Evolutionary conservation across 2,797 vertebrate species (phyloP), one percentile per base, ranked within the genome.

Genomic region (Semotilus atromaculatus): DNA sequence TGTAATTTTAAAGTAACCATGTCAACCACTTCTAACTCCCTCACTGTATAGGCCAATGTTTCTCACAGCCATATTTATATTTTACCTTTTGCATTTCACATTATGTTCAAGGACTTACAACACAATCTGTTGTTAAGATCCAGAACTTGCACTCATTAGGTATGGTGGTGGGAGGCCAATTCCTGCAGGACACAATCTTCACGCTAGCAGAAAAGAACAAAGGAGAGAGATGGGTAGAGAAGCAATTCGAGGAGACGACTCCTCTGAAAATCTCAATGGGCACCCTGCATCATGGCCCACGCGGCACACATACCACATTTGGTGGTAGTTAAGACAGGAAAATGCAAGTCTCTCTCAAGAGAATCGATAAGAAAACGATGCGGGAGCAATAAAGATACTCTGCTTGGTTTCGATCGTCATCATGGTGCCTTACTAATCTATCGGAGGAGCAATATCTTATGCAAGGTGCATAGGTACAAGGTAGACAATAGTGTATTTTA

Each of bases 261-360:
- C 4, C 40, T 51, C 34, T 83, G 45, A 75, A 67, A 66, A 83
- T 83, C 81, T 83, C 81, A 75, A 45, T 53, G 72, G 72, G 60
- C 43, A 75, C 43, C 2, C 60, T 51, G 53, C 81, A 66, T 53
- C 58, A 29, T 51, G 62, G 72, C 72, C 72, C 81, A 51, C 4
- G 45, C 43, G 7, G 43, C n/a, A 51, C 60, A 67, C 23, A 48
- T 67, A 53, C 45, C n/a, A 23, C 29, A 67, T 80, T 62, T 29
- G 31, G 81, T 38, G 60, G n/a, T 29, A 26, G 81, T 53, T 74
- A 74, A 73, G 40, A 62, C 7, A 74, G 8, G 40, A 60, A 64
- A 82, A 64, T 48, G 55, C 70, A 62, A 48, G 26, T 64, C 38
- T 64, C 34, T 72, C 55, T 75, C 31, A 48, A 62, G 38, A 45